phyloP scores from a whole-genome alignment of 2,113 vertebrate genomes.

The Heptranchias perlo region DNA sequence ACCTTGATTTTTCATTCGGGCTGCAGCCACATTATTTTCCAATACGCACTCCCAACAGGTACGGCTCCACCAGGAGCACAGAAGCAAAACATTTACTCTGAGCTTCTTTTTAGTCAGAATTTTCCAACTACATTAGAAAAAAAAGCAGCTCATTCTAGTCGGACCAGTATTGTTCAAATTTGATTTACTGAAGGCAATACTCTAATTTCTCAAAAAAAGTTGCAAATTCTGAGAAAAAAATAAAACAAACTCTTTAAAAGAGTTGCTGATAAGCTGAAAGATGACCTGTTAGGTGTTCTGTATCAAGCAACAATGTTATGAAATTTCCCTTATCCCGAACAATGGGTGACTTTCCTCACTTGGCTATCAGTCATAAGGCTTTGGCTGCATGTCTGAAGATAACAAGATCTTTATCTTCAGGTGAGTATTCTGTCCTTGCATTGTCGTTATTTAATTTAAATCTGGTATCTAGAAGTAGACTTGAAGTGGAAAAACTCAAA shows the following conservation, averaged over 20 bases:
- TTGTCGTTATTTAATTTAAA: neutral
- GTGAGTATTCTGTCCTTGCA: neutral
- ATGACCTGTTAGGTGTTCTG: no score
- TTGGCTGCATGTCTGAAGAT: neutral
- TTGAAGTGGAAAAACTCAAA: neutral
- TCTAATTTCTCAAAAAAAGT: neutral
- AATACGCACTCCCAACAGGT: neutral
- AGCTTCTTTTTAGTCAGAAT: no score
- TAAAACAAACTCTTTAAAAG: neutral
- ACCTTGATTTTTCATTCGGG: neutral
- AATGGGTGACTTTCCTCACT: neutral
- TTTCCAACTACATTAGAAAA: no score
- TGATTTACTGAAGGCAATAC: no score
- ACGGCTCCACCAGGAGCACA: neutral
- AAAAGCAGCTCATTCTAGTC: no score
- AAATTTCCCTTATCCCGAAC: neutral
- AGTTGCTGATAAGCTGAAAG: no score
- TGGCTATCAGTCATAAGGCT: neutral
- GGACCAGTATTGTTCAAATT: no score
- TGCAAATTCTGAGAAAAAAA: neutral
- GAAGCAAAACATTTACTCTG: no score
- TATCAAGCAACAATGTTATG: neutral
- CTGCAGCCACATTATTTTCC: neutral
- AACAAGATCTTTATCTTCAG: neutral
- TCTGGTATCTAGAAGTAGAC: no score